phyloP scores from a whole-genome alignment of 2,113 vertebrate genomes.

The Gasterosteus aculeatus region DNA sequence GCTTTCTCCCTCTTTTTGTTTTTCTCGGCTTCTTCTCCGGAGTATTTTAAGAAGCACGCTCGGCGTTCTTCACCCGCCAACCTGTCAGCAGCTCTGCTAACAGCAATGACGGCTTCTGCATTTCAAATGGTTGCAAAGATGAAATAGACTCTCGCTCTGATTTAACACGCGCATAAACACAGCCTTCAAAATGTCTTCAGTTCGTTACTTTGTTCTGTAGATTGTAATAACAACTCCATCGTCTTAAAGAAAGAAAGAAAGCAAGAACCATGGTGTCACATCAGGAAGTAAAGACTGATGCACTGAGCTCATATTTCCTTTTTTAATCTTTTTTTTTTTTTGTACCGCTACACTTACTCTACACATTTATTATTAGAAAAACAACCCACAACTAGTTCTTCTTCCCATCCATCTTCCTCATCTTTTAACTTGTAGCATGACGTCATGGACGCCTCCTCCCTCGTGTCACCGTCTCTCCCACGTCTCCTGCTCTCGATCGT shows the following conservation, averaged over 20 bases:
- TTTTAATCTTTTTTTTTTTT: no score
- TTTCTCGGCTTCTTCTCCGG: not conserved
- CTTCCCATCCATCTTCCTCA: not conserved
- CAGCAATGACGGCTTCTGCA: conserved; percentile 19
- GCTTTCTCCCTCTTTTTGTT: not conserved
- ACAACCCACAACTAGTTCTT: not conserved
- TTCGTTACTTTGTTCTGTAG: not conserved
- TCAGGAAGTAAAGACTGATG: not conserved
- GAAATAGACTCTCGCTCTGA: conserved; percentile 1
- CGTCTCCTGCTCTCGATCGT: not conserved
- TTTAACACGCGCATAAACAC: not conserved
- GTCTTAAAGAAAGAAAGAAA: not conserved
- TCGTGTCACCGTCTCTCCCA: conserved; percentile 34
- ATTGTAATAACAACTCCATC: not conserved
- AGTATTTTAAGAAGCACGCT: not conserved
- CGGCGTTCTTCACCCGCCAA: conserved; percentile 34
- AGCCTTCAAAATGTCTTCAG: not conserved
- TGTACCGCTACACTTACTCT: no score
- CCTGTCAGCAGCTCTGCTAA: conserved; percentile 41
- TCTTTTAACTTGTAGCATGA: conserved; percentile 32
- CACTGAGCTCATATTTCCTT: not conserved
- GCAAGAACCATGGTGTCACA: no score
- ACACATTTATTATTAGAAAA: no score
- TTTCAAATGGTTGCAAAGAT: conserved; percentile 24
- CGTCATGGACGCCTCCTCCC: conserved; percentile 22